Evolutionary conservation across 1,140 invertebrate species (phyloP), one percentile per base, ranked within the genome.

Genomic region (Phenacoccus solenopsis): DNA sequence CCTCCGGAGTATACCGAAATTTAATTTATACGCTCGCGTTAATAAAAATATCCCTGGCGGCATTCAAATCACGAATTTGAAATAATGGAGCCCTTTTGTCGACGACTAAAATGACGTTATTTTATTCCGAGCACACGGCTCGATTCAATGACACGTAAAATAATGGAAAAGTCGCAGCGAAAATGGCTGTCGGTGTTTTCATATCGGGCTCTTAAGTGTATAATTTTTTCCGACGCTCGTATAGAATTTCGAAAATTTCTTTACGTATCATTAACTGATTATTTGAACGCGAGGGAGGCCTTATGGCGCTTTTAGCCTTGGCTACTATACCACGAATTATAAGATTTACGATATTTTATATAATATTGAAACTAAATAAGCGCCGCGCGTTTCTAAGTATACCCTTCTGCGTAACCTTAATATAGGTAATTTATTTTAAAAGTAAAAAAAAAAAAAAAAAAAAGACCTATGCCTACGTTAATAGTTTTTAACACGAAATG

Each of bases 401-500:
- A 49, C 38, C 38, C 38, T 49, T 16, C 12, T n/a, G 38, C n/a
- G 38, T 49, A 49, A 49, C 38, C 38, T 49, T 49, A 49, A 49
- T 49, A 49, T 49, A 49, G 5, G 38, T 49, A 49, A 4, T 49
- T 49, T 9, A 49, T 49, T 49, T 49, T 16, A 49, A 49, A 49
- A 16, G 38, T 16, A n/a, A n/a, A n/a, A n/a, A n/a, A n/a, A n/a
- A n/a, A n/a, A n/a, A n/a, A n/a, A n/a, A 49, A 49, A n/a, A 49
- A 49, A 49, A 49, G 20, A 49, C 38, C 20, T 49, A 64, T 64
- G 25, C 59, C 59, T 64, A 24, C 59, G 59, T 64, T 64, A 64
- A 64, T 64, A 64, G 59, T 64, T 64, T 64, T 64, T 64, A 64
- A 64, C 59, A 64, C 59, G 59, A 64, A 64, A 64, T 64, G 59